Conservation (phyloP, 1,140 invertebrate species). For the Drosophila tropicalis region DNA sequence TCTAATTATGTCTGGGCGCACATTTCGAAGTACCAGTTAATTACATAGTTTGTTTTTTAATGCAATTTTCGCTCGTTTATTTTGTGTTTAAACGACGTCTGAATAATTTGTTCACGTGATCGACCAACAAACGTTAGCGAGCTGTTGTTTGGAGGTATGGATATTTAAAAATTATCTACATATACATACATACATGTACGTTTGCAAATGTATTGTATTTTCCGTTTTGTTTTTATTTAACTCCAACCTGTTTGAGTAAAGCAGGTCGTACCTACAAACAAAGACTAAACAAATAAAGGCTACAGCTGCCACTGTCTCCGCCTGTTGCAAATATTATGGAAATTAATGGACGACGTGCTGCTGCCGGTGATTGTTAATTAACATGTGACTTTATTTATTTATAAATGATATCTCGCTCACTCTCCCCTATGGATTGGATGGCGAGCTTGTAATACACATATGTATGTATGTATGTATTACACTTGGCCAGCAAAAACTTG, state of each 20-base stretch:
- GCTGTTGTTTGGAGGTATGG: background rate
- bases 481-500: conserved; percentile 15
- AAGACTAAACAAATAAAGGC: conserved; percentile 11
- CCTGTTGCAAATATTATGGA: conserved; percentile 58
- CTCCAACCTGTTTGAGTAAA: conserved; percentile 75
- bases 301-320: conserved; percentile 18
- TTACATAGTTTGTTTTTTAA: conserved; percentile 5
- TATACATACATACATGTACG: conserved; percentile 20
- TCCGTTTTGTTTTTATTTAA: conserved; percentile 50
- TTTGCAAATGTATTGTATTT: conserved; percentile 49
- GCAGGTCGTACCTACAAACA: conserved; percentile 57
- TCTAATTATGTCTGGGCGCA: background rate
- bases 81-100: conserved; percentile 29
- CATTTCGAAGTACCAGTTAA: conserved; percentile 1
- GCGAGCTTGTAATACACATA: conserved; percentile 38
- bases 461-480: no score
- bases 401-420: conserved; percentile 43
- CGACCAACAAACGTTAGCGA: conserved; percentile 24
- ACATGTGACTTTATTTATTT: conserved; percentile 69
- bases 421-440: conserved; percentile 11
- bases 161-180: conserved; percentile 35
- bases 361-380: conserved; percentile 53
- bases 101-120: conserved; percentile 74
- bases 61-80: conserved; percentile 51
- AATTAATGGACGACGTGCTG: conserved; percentile 61